Evolutionary conservation across 2,113 vertebrate species (phyloP), one percentile per base, ranked within the genome.

Genomic region (Sebastes fasciatus): DNA sequence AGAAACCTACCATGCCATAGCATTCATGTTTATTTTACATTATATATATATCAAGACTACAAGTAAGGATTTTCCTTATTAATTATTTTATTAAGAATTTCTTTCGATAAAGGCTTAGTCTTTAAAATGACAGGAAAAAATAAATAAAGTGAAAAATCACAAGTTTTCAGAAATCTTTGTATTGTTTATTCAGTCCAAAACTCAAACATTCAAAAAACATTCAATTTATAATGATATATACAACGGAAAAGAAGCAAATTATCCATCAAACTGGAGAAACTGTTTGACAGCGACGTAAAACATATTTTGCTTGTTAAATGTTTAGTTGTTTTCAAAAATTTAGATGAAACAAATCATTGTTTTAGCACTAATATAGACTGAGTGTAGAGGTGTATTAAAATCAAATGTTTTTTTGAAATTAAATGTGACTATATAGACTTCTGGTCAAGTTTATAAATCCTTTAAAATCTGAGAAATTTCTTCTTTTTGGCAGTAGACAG

Each of bases 401-500:
- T 42, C 0, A 1, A 55, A 34, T 54, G 2, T 5, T 57, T 45
- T 58, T 63, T 14, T 49, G 5, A 16, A 48, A 16, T 48, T 40
- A 68, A 58, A 60, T 49, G 5, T 14, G 55, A 73, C 0, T 48
- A 4, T 57, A 16, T 7, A 45, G 45, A 40, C 51, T 64, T 61
- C 9, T 46, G 42, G 26, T 74, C 17, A 62, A 67, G 49, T 72
- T 62, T 68, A 21, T 52, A 62, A 85, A 85, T 58, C 52, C 57
- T 79, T 63, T 23, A 51, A 49, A 70, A 74, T 34, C 8, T 54
- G 61, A 40, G 43, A 77, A 45, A 58, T 74, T 10, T 60, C 1
- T 66, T 34, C 54, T 57, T 57, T 62, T 54, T 61, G 74, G 58
- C 64, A 84, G 73, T 13, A 83, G 55, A 58, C 42, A 81, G 42